Conservation (phyloP, 1,140 invertebrate species). For the Stegodyphus dumicola region DNA sequence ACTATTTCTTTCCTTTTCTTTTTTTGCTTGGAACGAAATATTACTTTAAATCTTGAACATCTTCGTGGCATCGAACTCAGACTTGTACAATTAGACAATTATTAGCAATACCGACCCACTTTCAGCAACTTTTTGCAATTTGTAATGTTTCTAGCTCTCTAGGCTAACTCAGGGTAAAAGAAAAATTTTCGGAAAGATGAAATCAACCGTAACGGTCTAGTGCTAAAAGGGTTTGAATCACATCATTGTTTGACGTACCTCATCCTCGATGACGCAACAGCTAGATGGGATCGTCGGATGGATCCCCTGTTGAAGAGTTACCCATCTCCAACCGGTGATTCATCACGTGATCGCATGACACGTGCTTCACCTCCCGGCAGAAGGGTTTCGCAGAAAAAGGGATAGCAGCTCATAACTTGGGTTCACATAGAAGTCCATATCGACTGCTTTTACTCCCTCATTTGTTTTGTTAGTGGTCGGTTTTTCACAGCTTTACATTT, state of each 20-base stretch:
- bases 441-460: too few relatives aligned
- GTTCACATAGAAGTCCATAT: too few relatives aligned
- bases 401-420: neutral
- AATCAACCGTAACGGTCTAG: neutral
- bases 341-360: constrained; percentile 35
- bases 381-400: neutral
- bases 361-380: constrained; percentile 21
- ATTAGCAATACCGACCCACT: too few relatives aligned
- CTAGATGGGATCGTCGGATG: neutral
- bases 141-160: too few relatives aligned
- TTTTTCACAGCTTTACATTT: too few relatives aligned
- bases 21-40: too few relatives aligned
- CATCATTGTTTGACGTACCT: neutral
- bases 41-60: too few relatives aligned
- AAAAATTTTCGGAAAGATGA: neutral
- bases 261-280: neutral
- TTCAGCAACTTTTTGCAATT: too few relatives aligned
- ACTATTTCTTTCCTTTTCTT: too few relatives aligned
- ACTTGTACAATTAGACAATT: too few relatives aligned
- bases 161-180: neutral
- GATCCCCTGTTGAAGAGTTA: constrained; percentile 14
- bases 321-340: constrained; percentile 11
- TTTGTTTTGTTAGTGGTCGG: too few relatives aligned
- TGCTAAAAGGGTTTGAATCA: neutral
- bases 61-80: too few relatives aligned